Evolutionary conservation across 2,797 vertebrate species (phyloP).

Genomic region (Pipistrellus nathusii): DNA sequence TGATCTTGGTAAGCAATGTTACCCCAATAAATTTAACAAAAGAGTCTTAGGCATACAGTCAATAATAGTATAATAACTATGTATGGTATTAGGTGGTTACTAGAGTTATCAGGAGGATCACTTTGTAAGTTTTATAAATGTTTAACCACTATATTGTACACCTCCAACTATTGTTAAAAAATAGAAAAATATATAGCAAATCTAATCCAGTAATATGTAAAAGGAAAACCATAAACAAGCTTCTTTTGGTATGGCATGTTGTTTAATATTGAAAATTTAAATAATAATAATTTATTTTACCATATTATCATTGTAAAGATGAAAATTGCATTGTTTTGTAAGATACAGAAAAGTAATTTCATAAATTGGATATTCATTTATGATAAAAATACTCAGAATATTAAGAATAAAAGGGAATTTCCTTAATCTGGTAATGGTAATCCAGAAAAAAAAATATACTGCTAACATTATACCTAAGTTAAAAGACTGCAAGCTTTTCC

Average conservation of each 20-base stretch:
- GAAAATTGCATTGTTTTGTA: neutral
- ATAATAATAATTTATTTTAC: neutral
- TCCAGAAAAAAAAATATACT: neutral
- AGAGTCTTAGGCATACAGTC: neutral
- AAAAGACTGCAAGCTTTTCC: neutral
- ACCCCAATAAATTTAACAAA: neutral
- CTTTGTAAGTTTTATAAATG: neutral
- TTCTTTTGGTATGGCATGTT: neutral
- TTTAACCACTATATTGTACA: neutral
- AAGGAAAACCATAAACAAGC: neutral
- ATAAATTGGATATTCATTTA: neutral
- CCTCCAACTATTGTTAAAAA: neutral
- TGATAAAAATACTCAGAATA: neutral
- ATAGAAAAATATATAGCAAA: neutral
- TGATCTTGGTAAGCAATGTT: neutral
- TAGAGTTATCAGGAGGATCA: neutral
- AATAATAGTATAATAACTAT: neutral
- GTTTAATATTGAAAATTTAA: neutral
- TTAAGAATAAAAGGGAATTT: constrained; percentile 10
- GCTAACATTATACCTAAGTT: neutral
- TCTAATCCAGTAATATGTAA: neutral
- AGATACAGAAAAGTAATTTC: neutral
- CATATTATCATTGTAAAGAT: neutral
- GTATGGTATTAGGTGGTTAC: neutral
- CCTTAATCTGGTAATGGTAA: neutral